Evolutionary conservation across 2,113 vertebrate species (phyloP).

Genomic region (Indri indri): DNA sequence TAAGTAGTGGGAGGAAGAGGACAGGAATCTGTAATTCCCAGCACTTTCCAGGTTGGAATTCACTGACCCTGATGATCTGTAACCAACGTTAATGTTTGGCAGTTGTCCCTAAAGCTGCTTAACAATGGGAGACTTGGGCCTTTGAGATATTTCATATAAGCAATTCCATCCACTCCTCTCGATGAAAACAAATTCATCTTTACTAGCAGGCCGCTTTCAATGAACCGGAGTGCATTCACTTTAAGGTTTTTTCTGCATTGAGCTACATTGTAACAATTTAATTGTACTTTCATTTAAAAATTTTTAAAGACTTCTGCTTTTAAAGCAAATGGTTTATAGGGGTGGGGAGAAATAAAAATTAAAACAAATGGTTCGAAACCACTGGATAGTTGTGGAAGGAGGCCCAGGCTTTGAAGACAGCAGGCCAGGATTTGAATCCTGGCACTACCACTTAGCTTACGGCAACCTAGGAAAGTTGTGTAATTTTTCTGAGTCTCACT

Average conservation of each 20-base stretch:
- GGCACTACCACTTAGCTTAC: not conserved
- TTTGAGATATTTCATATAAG: not conserved
- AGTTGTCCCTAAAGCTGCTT: not conserved
- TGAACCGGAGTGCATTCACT: not conserved
- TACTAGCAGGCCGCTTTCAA: not conserved
- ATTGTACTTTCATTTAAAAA: not conserved
- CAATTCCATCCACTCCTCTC: not conserved
- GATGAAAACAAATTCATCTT: not conserved
- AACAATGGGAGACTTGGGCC: not conserved
- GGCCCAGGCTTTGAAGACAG: not conserved
- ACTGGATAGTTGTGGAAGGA: not conserved
- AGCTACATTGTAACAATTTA: not conserved
- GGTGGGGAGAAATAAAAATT: not conserved
- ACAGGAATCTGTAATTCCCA: not conserved
- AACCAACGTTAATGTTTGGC: not conserved
- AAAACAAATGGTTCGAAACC: not conserved
- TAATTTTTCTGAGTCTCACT: conserved; percentile 9
- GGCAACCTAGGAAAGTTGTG: not conserved
- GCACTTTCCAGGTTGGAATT: not conserved
- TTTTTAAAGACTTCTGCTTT: not conserved
- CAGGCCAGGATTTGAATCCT: not conserved
- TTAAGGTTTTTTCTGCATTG: not conserved
- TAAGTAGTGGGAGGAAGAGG: not conserved
- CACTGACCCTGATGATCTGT: not conserved
- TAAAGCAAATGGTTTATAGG: not conserved